These are phyloP conservation scores for Leptinotarsa rubiginosa DNA, from an alignment of 2,888 invertebrate genomes.

Conservation along the genomic window DNA sequence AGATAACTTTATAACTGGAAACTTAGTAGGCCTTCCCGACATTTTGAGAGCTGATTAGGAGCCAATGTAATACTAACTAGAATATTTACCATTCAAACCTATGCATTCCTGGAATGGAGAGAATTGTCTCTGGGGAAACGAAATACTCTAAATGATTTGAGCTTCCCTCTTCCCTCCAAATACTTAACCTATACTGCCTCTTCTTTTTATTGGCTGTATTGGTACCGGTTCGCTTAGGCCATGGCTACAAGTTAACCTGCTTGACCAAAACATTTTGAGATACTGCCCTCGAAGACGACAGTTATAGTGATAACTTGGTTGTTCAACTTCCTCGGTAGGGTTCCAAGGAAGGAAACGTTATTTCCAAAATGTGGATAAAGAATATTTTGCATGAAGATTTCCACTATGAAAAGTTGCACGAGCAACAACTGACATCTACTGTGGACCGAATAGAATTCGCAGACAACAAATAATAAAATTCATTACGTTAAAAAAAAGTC, in stretches of 20 bases:
- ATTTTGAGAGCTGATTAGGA: constrained; percentile 16
- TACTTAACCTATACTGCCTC: constrained; percentile 1
- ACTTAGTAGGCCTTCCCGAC: constrained; percentile 16
- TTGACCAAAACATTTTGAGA: background rate
- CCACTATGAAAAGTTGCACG: too few relatives aligned
- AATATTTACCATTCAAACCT: constrained; percentile 5
- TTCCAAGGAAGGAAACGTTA: background rate
- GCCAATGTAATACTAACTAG: background rate
- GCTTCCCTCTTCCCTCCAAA: background rate
- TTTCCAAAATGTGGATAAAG: background rate
- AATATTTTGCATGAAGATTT: background rate
- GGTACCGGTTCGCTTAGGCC: background rate
- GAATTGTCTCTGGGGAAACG: background rate
- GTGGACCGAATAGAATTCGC: too few relatives aligned
- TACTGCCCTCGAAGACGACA: too few relatives aligned
- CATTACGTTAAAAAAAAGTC: background rate
- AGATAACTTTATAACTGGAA: background rate
- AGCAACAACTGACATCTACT: too few relatives aligned
- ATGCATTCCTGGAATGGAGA: background rate
- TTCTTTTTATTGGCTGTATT: background rate
- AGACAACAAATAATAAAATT: background rate
- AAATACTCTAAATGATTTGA: background rate
- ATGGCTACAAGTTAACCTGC: background rate
- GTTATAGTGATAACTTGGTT: too few relatives aligned
- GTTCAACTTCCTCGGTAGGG: background rate